These are phyloP conservation scores for Parauchenoglanis ngamensis DNA, from an alignment of 2,797 vertebrate species.

Conservation along the genomic window DNA sequence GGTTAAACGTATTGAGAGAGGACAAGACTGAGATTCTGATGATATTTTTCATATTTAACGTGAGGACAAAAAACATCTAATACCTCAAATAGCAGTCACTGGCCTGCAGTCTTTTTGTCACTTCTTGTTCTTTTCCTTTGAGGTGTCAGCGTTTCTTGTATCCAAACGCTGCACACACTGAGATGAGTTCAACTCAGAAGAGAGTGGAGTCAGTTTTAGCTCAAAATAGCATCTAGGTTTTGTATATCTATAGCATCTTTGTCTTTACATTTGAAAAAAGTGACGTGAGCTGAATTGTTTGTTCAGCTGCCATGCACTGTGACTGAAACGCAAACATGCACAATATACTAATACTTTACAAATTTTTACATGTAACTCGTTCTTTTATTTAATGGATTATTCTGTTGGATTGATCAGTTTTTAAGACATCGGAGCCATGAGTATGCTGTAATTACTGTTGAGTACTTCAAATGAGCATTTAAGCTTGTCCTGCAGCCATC, in stretches of 20 bases:
- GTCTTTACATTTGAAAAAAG: not conserved
- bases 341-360: not conserved
- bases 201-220: not conserved
- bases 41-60: not conserved
- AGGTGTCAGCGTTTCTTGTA: not conserved
- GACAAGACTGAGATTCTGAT: not conserved
- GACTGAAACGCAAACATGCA: not conserved
- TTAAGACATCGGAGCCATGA: not conserved
- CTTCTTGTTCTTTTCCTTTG: not conserved
- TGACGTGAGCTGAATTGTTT: not conserved
- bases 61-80: not conserved
- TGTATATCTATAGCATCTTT: not conserved
- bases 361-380: not conserved
- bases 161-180: not conserved
- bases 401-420: not conserved
- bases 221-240: not conserved
- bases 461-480: not conserved
- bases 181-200: not conserved
- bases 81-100: not conserved
- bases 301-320: not conserved
- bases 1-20: not conserved
- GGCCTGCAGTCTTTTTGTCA: not conserved
- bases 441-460: not conserved
- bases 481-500: not conserved
- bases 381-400: not conserved